Evolutionary conservation across 2,113 vertebrate genomes (phyloP), one percentile per base, ranked within the genome.

Genomic region (Natator depressus): DNA sequence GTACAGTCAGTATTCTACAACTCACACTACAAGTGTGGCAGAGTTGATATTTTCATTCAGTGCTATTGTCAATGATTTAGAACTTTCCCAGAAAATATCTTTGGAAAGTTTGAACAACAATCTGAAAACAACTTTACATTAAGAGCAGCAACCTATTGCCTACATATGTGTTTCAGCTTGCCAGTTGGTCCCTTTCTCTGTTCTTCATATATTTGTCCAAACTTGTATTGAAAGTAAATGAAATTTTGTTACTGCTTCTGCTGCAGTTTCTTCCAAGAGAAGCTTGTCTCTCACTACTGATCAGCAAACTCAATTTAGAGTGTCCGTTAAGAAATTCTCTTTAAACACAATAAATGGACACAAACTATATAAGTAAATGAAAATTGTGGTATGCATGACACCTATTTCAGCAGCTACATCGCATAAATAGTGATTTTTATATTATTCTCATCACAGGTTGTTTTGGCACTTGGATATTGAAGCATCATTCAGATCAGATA

Each of bases 121-220:
- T 22, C 42, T 53, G 69, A 96, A 54, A 92, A 87, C 5, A 76
- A 14, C 8, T 94, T 82, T 76, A 94, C 87, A 79, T 78, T 86
- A 87, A 87, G 42, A 88, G 35, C 59, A 84, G 57, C 51, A 85
- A 80, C 22, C 11, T 82, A 62, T 51, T 79, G 69, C 80, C 49
- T 83, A 72, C 69, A 78, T 93, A 79, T 80, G 51, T 95, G 19
- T 76, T 53, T 76, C 84, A 80, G 24, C 42, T 91, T 95, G 81
- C 80, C 53, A 51, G 29, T 4, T 81, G 27, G 12, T 65, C 57
- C 84, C 29, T 82, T 89, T 89, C 4, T 11, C 3, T 83, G 5
- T 79, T 90, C 35, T 87, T 69, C 1, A 0, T 78, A 62, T 92
- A 82, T 92, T 85, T 84, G 5, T 35, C 25, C 80, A 93, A 76